These are phyloP conservation scores for Lasioglossum marginatum DNA, from an alignment of 2,888 invertebrate genomes.

Conservation along the genomic window DNA sequence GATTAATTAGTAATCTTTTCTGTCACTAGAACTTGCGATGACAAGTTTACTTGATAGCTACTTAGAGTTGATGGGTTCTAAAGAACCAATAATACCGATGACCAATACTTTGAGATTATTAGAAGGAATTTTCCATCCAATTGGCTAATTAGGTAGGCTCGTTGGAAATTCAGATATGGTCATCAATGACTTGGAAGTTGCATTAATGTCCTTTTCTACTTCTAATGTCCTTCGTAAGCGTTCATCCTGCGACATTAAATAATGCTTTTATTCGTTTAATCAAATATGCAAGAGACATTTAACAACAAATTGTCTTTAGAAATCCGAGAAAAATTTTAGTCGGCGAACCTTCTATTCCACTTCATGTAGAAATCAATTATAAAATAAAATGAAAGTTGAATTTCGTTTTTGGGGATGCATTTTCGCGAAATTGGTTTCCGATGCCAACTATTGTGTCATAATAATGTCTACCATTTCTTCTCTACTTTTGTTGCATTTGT, in stretches of 20 bases:
- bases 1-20: background rate
- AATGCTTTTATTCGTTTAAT: background rate
- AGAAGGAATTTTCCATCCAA: background rate
- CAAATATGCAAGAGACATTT: background rate
- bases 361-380: background rate
- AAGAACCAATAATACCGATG: background rate
- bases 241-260: background rate
- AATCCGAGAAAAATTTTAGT: background rate
- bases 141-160: background rate
- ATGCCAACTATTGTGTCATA: constrained; percentile 10
- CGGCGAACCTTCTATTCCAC: background rate
- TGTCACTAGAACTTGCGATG: background rate
- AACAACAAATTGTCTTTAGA: background rate
- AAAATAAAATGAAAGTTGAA: background rate
- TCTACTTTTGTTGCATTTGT: constrained; percentile 43
- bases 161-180: background rate
- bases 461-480: background rate
- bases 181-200: background rate
- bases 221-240: no score
- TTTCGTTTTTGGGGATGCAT: background rate
- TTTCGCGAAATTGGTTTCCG: constrained; percentile 13
- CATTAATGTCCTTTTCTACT: background rate
- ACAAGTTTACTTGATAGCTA: background rate
- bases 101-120: background rate
- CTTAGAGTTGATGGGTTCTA: background rate